Conservation (phyloP, 2,797 vertebrate species). For the Heliangelus exortis region DNA sequence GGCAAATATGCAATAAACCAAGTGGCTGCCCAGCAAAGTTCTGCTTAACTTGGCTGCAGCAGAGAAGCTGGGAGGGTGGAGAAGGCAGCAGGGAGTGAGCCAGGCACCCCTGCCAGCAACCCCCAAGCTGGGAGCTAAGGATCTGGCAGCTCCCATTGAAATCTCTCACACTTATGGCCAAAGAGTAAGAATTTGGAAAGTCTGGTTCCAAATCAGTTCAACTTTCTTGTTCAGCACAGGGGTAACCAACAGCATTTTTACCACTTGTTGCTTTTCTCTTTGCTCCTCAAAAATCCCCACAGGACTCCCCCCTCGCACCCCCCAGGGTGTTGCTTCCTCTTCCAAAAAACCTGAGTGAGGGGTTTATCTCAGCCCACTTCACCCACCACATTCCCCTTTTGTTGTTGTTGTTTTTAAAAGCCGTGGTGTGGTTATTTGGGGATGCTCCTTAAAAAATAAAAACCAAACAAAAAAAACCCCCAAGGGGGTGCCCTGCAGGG, state of each 20-base stretch:
- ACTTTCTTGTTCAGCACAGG: not conserved
- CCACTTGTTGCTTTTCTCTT: not conserved
- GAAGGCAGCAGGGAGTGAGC: rapidly evolving
- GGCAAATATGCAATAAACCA: not conserved
- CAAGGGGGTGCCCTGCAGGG: not conserved
- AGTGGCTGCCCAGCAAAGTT: not conserved
- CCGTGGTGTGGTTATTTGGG: not conserved
- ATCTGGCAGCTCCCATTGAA: not conserved
- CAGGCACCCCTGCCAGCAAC: rapidly evolving
- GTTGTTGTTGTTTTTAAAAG: not conserved
- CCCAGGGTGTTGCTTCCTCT: rapidly evolving
- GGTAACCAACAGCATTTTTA: not conserved
- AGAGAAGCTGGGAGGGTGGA: not conserved
- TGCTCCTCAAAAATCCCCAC: rapidly evolving
- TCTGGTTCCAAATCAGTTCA: not conserved
- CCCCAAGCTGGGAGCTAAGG: not conserved
- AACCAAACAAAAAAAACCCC: too few relatives aligned
- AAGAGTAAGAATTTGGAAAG: not conserved
- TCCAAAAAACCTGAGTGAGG: not conserved
- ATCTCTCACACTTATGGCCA: not conserved
- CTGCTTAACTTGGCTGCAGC: not conserved
- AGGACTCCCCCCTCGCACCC: too few relatives aligned
- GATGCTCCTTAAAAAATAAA: not conserved
- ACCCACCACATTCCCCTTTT: not conserved
- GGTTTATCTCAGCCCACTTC: rapidly evolving